A percentile compares a stretch with the other conserved stretches of the same genome.
phyloP scores from a whole-genome alignment of 2,797 vertebrate genomes.

The Hybognathus amarus region DNA sequence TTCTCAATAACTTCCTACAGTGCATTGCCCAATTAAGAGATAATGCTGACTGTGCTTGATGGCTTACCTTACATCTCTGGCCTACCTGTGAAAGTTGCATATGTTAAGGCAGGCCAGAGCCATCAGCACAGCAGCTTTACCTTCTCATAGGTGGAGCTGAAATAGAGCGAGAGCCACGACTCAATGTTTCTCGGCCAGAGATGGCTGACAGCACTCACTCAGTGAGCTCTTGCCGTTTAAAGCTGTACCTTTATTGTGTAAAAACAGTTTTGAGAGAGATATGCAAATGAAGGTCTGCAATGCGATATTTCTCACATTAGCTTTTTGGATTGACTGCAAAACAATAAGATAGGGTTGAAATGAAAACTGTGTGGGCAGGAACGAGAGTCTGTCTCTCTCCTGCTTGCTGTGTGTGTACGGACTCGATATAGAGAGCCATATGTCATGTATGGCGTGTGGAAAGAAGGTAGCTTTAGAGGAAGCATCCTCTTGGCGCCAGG shows the following conservation, averaged over 20 bases:
- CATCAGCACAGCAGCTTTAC: background rate
- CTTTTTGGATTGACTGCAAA: constrained; percentile 27
- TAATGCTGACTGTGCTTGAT: constrained; percentile 3
- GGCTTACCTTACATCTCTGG: background rate
- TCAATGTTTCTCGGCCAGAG: constrained; percentile 21
- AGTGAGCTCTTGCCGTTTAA: constrained; percentile 3
- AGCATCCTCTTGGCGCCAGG: constrained; percentile 11
- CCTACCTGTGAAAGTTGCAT: constrained; percentile 13
- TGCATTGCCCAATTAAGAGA: constrained; percentile 12
- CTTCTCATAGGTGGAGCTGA: constrained; percentile 12
- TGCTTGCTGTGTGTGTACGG: constrained; percentile 27
- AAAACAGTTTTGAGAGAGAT: constrained; percentile 18
- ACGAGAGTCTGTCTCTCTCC: constrained; percentile 26
- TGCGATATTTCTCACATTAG: constrained; percentile 32
- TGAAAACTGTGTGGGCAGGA: constrained; percentile 40
- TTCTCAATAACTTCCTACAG: constrained; percentile 10
- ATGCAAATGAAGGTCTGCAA: constrained; percentile 26
- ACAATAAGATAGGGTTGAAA: constrained; percentile 27
- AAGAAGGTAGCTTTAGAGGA: constrained; percentile 19
- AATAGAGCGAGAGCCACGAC: constrained; percentile 17
- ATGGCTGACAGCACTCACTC: constrained; percentile 2
- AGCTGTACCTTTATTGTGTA: constrained; percentile 9
- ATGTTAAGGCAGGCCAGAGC: background rate
- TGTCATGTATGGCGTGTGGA: constrained; percentile 33
- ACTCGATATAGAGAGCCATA: constrained; percentile 43